phyloP scores from a whole-genome alignment of 2,113 vertebrate species.

The Muscicapa adusta region DNA sequence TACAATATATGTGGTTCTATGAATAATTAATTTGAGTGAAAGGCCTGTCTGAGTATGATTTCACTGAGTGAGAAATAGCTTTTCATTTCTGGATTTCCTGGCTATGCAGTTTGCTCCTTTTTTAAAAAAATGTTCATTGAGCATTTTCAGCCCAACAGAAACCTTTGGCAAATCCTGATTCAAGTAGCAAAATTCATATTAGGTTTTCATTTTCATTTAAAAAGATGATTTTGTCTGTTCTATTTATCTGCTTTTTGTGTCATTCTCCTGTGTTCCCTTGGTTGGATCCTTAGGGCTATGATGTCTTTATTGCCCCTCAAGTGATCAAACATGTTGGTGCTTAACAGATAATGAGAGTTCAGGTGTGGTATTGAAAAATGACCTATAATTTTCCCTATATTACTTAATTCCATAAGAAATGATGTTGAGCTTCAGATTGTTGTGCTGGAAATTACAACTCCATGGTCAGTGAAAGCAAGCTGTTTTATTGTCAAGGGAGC shows the following conservation, averaged over 20 bases:
- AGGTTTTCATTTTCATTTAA: not conserved
- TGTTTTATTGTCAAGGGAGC: conserved; percentile 1
- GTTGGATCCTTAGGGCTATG: not conserved
- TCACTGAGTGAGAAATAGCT: conserved; percentile 8
- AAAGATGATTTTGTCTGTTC: not conserved
- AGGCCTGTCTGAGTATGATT: conserved; percentile 55
- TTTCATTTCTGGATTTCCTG: conserved; percentile 1
- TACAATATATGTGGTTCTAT: conserved; percentile 61
- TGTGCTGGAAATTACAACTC: conserved; percentile 10
- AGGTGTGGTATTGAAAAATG: not conserved
- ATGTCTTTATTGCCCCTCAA: not conserved
- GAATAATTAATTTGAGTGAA: conserved; percentile 73
- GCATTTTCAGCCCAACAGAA: not conserved
- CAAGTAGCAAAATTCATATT: not conserved
- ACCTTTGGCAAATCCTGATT: not conserved
- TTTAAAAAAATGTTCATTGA: not conserved
- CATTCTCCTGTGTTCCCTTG: not conserved
- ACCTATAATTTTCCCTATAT: not conserved
- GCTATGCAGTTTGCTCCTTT: not conserved
- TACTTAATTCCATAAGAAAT: conserved; percentile 4
- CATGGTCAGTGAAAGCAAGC: not conserved
- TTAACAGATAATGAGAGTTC: not conserved
- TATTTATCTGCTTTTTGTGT: not conserved
- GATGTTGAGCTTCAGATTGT: not conserved
- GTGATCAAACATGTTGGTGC: not conserved